Conservation (phyloP, 1,140 invertebrate species). For the Triops longicaudatus region DNA sequence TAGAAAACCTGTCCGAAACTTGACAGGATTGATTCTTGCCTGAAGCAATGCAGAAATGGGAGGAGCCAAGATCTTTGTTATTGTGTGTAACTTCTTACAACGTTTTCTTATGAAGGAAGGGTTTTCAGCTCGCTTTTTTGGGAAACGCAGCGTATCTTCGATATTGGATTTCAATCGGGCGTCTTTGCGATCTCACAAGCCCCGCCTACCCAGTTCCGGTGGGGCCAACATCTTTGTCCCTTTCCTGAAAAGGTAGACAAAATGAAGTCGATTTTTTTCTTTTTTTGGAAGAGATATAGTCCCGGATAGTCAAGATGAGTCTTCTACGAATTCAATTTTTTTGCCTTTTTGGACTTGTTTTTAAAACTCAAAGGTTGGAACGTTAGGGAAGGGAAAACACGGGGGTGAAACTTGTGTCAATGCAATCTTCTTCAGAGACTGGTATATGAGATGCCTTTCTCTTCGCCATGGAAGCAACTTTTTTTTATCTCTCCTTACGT, state of each 20-base stretch:
- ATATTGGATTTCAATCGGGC: slow-evolving; percentile 7
- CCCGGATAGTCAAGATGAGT: neutral
- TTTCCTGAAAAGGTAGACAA: neutral
- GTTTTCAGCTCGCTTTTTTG: neutral
- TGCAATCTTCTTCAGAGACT: slow-evolving; percentile 1
- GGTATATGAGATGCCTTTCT: neutral
- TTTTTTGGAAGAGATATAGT: neutral
- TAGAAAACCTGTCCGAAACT: no score
- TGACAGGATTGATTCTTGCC: neutral
- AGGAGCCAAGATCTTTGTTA: neutral
- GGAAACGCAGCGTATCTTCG: neutral
- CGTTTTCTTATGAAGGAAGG: neutral
- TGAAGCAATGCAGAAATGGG: neutral
- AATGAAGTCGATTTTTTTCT: slow-evolving; percentile 4
- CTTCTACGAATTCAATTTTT: neutral
- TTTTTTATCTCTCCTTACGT: neutral
- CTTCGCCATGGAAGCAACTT: neutral
- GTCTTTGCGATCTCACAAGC: neutral
- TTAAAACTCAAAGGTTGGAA: neutral
- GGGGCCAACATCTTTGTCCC: neutral
- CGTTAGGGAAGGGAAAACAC: neutral
- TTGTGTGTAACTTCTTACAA: neutral
- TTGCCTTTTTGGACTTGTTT: neutral
- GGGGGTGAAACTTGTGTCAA: neutral
- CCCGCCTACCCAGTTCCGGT: neutral